Base-by-base conservation (phyloP, 2,888 invertebrate genomes). In the Aphidoletes aphidimyza region DNA sequence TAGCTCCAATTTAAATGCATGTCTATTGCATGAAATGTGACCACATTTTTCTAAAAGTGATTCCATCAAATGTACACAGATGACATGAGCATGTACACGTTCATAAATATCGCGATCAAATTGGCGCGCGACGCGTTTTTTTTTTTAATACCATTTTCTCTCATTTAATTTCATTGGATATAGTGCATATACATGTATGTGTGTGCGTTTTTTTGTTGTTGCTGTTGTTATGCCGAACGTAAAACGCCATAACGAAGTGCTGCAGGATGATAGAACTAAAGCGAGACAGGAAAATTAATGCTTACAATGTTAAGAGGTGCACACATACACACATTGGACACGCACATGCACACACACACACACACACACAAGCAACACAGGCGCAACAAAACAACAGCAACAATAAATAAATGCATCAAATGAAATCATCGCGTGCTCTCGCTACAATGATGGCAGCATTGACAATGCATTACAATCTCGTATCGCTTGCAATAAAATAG, bases 91-190 rank as follows among this genome's bases (percentile, higher is more conserved):
- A 54, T 54, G 54, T 54, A 22, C 54, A 54, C 54, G 22, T 54
- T 54, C 54, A 54, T 54, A 54, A 54, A 54, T 54, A 54, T 54
- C 54, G 54, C 54, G 26, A 54, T 54, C 54, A 54, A 54, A 54
- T 54, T 22, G 54, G n/a, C n/a, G n/a, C n/a, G n/a, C n/a, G n/a
- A n/a, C n/a, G n/a, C n/a, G n/a, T n/a, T n/a, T n/a, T n/a, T n/a
- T n/a, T n/a, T 54, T 54, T 54, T 54, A 22, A 54, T 54, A 54
- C 11, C 22, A 54, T 54, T 54, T 54, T 26, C 5, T 22, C 22
- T 14, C 54, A 11, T 54, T 54, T n/a, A n/a, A n/a, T 54, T 54
- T 22, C 54, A 54, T 8, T n/a, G n/a, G n/a, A n/a, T n/a, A n/a
- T n/a, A n/a, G n/a, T n/a, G n/a, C n/a, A n/a, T n/a, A n/a, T n/a